phyloP scores from a whole-genome alignment of 2,797 vertebrate species.

The Darevskia nairensis region DNA sequence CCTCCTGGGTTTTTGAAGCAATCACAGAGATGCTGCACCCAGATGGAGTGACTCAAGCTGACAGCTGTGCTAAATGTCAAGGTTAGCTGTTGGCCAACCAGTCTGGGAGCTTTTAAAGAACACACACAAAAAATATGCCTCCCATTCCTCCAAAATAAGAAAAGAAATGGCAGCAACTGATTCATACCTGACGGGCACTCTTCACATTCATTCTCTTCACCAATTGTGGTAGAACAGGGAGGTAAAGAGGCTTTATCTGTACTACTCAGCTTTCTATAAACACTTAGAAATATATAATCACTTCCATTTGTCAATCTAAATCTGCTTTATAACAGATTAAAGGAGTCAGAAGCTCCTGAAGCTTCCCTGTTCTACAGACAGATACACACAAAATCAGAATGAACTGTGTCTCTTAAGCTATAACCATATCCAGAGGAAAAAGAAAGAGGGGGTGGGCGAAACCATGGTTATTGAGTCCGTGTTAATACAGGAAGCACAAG shows the following conservation, averaged over 20 bases:
- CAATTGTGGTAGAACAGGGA: not conserved
- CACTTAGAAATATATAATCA: not conserved
- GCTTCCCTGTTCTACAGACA: not conserved
- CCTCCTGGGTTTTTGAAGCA: constrained; percentile 5
- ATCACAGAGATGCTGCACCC: constrained; percentile 7
- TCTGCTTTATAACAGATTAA: not conserved
- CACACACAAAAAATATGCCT: not conserved
- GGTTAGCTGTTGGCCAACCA: constrained; percentile 23
- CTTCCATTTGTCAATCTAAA: constrained; percentile 1
- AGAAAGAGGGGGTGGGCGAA: not conserved
- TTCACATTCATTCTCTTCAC: not conserved
- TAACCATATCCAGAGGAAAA: not conserved
- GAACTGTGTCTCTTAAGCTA: not conserved
- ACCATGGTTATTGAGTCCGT: not conserved
- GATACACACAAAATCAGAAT: no score
- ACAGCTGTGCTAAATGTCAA: constrained; percentile 40
- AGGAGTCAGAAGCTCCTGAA: not conserved
- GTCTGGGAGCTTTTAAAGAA: constrained; percentile 3
- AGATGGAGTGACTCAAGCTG: constrained; percentile 22
- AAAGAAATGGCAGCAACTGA: not conserved
- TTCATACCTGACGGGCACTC: not conserved
- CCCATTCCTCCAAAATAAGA: not conserved
- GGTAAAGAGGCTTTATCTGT: not conserved
- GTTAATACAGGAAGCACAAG: not conserved
- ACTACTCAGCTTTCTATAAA: constrained; percentile 1